Percentiles rank a stretch among this genome's conserved stretches.
Conservation (phyloP, 2,888 invertebrate species). For the Hypomecis atomaria region DNA sequence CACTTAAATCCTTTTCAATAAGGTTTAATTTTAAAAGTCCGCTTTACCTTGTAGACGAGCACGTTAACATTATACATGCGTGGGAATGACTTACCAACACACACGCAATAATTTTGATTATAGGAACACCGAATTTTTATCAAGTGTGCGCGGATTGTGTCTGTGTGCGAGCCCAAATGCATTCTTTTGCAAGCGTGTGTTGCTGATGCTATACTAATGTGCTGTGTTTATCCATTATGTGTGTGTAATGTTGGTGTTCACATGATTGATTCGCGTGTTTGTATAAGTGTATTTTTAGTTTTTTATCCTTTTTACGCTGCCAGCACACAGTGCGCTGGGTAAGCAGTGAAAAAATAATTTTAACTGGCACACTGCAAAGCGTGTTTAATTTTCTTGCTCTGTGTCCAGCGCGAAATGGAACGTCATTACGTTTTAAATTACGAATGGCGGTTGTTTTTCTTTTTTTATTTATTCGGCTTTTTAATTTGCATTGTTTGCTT, state of each 20-base stretch:
- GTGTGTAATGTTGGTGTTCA: slow-evolving; percentile 72
- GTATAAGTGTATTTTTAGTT: slow-evolving; percentile 78
- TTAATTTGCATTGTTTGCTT: slow-evolving; percentile 76
- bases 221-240: slow-evolving; percentile 58
- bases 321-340: slow-evolving; percentile 70
- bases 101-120: slow-evolving; percentile 70
- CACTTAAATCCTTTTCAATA: slow-evolving; percentile 44
- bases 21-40: slow-evolving; percentile 51
- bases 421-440: slow-evolving; percentile 84
- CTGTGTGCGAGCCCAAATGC: slow-evolving; percentile 65
- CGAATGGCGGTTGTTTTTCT: slow-evolving; percentile 73
- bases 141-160: slow-evolving; percentile 56
- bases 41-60: slow-evolving; percentile 69
- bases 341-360: slow-evolving; percentile 82
- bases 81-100: slow-evolving; percentile 72
- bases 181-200: slow-evolving; percentile 69
- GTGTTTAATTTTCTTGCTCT: slow-evolving; percentile 83
- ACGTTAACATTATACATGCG: slow-evolving; percentile 75
- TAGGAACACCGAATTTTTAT: slow-evolving; percentile 79
- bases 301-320: slow-evolving; percentile 57
- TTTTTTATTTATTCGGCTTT: slow-evolving; percentile 69
- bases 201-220: slow-evolving; percentile 49
- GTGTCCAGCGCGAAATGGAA: slow-evolving; percentile 80
- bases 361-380: slow-evolving; percentile 81
- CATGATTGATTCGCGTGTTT: slow-evolving; percentile 80